Evolutionary conservation across 2,888 invertebrate species (phyloP), one percentile per base, ranked within the genome.

Genomic region (Melanchra persicariae): DNA sequence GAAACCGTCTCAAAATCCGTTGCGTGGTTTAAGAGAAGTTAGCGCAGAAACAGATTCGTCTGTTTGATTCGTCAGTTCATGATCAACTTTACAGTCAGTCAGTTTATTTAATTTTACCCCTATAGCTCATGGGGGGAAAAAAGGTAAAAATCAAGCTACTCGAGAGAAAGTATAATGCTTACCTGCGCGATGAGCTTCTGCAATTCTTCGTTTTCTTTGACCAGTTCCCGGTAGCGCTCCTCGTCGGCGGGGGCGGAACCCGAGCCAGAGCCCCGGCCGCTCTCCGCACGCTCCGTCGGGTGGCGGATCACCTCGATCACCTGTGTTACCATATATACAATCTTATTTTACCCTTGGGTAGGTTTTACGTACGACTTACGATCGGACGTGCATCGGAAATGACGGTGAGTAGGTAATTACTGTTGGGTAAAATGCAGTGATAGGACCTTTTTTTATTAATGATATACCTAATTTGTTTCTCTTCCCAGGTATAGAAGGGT

Each of bases 111-210:
- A 40, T 17, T 34, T 34, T 34, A 34, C 34, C 34, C 34, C 34
- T 6, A 34, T 34, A 8, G 34, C 6, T 34, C 9, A 34, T 34
- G 7, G 9, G 8, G 8, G 34, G 8, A 9, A 34, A 34, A 34
- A 34, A 34, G 1, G 8, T 34, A 34, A 40, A 40, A 12, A 40
- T 0, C 40, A 12, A 40, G 12, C 2, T 40, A 2, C 40, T 45
- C 6, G 45, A 19, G 45, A 52, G 43, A 2, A 26, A 9, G 24
- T 12, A 2, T 7, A 47, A 1, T 37, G 5, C 34, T 30, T 93
- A 99, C 99, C 97, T 98, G 98, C 84, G 98, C 97, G 91, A 99
- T 99, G 86, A 99, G 97, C 95, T 98, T 98, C 96, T 99, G 99
- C 79, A 99, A 96, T 90, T 99, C 99, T 91, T 99, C 99, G 93